Base-by-base conservation (phyloP, 2,888 invertebrate species). In the Pseudanteris insignis region DNA sequence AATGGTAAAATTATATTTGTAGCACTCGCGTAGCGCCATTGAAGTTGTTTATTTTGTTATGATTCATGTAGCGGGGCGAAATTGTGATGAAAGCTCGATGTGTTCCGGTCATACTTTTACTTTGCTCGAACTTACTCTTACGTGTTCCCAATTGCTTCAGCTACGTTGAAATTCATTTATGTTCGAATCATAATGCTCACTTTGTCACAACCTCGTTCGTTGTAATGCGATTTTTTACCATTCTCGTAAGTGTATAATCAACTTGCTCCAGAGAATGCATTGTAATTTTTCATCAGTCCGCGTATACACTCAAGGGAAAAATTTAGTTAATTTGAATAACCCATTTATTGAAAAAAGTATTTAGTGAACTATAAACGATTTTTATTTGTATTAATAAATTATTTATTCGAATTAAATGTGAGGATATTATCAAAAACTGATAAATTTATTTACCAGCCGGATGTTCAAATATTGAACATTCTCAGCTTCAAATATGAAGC, bases 121-220 rank as follows among this genome's bases (percentile, higher is more conserved):
- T 54, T 12, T 30, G 34, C 32, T 18, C 9, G n/a, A 47, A 55
- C 38, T 54, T 44, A 34, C 34, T 26, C 33, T 44, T 40, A 47
- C 55, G 55, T 46, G 55, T 9, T 29, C 28, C 25, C 40, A 47
- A 55, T 47, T 47, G 43, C 40, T 34, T 47, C 24, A 29, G 24
- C 55, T 47, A 8, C 10, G n/a, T n/a, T n/a, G n/a, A 55, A 38
- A 41, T 24, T 40, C 47, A 47, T 47, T 55, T 47, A 40, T 9
- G 33, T 40, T 40, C 18, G 15, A 55, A 47, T 55, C 38, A 40
- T 36, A 34, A 55, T 47, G 40, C 47, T 40, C 55, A 46, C 46
- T 54, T 38, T 32, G 14, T 10, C 14, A 32, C 3, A 11, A 54
- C 40, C 38, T 54, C 38, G 33, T 37, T 37, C 15, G 10, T 57